phyloP scores from a whole-genome alignment of 2,888 invertebrate species.

The Ceramica pisi region DNA sequence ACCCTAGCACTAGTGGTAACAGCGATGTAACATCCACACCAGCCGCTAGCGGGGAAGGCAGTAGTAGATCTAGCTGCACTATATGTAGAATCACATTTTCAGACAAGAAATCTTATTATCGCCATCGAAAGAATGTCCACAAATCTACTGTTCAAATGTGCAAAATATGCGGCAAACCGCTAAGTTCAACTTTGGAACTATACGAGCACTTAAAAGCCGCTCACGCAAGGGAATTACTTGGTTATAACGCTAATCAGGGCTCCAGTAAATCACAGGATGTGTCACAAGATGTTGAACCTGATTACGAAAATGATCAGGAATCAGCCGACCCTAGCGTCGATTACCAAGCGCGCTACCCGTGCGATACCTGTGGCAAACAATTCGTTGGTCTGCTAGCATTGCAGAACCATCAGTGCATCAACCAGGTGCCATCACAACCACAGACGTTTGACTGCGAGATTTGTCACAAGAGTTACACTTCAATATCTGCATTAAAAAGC shows the following conservation, averaged over 20 bases:
- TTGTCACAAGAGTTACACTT: slow-evolving; percentile 92
- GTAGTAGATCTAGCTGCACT: slow-evolving; percentile 89
- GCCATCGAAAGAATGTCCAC: slow-evolving; percentile 91
- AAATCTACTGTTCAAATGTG: slow-evolving; percentile 90
- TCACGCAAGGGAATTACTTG: slow-evolving; percentile 89
- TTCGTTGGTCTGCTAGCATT: slow-evolving; percentile 89
- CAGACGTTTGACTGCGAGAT: slow-evolving; percentile 91
- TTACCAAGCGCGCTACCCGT: slow-evolving; percentile 89
- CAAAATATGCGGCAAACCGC: slow-evolving; percentile 92
- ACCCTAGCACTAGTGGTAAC: slow-evolving; percentile 73
- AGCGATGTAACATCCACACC: slow-evolving; percentile 69
- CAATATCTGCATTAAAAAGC: slow-evolving; percentile 92
- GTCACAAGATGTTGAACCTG: slow-evolving; percentile 78
- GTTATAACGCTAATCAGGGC: slow-evolving; percentile 86
- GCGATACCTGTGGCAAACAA: slow-evolving; percentile 90
- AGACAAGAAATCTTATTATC: slow-evolving; percentile 91
- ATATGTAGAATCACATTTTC: slow-evolving; percentile 92
- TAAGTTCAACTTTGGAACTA: slow-evolving; percentile 92
- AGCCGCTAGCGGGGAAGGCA: slow-evolving; percentile 70
- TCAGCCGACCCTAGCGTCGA: slow-evolving; percentile 82
- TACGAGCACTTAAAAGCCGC: slow-evolving; percentile 92
- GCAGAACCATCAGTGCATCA: slow-evolving; percentile 90
- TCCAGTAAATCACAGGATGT: slow-evolving; percentile 81
- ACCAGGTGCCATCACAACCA: slow-evolving; percentile 78
- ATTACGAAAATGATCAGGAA: slow-evolving; percentile 85